A percentile compares a stretch with the other conserved stretches of the same genome.
Conservation (phyloP, 2,888 invertebrate genomes). For the Drosophila vallismaia region DNA sequence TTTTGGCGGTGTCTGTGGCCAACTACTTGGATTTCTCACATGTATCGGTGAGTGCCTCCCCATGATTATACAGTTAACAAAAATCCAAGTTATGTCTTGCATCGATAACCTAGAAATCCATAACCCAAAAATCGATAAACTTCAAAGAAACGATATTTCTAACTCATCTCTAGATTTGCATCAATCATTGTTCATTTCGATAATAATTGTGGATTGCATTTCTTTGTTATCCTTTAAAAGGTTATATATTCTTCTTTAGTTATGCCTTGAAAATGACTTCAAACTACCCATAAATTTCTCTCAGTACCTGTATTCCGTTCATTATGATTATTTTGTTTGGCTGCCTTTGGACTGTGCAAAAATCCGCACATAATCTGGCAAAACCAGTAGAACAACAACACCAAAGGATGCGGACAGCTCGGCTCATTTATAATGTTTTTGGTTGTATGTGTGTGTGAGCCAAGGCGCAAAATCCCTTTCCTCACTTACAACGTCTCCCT, state of each 20-base stretch:
- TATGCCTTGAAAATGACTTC: not conserved
- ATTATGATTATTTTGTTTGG: conserved; percentile 73
- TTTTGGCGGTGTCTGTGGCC: conserved; percentile 39
- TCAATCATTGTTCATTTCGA: too few relatives aligned
- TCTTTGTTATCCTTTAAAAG: too few relatives aligned
- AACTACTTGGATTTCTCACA: conserved; percentile 37
- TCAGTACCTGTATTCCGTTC: conserved; percentile 64
- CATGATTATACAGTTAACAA: conserved; percentile 11
- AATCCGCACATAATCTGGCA: conserved; percentile 78
- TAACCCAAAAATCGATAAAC: too few relatives aligned
- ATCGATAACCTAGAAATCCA: too few relatives aligned
- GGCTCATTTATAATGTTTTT: conserved; percentile 74
- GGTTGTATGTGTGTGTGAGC: conserved; percentile 47
- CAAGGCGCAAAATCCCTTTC: conserved; percentile 74
- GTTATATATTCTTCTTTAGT: not conserved
- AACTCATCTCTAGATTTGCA: too few relatives aligned
- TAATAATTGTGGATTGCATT: too few relatives aligned
- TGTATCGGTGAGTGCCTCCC: conserved; percentile 30
- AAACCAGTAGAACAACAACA: conserved; percentile 79
- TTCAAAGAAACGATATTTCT: too few relatives aligned
- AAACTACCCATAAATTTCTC: not conserved
- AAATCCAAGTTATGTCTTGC: not conserved
- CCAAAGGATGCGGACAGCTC: conserved; percentile 52
- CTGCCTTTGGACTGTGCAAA: conserved; percentile 66
- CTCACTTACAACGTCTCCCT: conserved; percentile 44